A percentile compares a stretch with the other conserved stretches of the same genome.
These are phyloP conservation scores for Hypomecis atomaria DNA, from an alignment of 2,888 invertebrate species.

Conservation along the genomic window DNA sequence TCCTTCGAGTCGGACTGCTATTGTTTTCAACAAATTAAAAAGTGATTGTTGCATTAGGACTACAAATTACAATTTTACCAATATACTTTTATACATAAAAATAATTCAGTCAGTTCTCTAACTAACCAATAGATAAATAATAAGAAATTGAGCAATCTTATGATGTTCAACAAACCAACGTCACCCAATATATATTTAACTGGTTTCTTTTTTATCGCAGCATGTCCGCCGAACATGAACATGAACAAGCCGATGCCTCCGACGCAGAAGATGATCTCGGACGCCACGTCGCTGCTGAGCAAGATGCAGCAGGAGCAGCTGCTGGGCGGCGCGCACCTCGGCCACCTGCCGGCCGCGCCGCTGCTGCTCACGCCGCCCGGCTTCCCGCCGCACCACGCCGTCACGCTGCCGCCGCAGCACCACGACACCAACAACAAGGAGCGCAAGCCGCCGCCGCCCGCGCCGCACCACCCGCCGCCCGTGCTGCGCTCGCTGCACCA, in stretches of 20 bases:
- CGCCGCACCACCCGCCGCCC: conserved; percentile 86
- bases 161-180: background rate
- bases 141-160: no score
- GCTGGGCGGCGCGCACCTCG: conserved; percentile 83
- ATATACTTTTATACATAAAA: no score
- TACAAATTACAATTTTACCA: no score
- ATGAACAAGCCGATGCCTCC: conserved; percentile 91
- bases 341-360: conserved; percentile 82
- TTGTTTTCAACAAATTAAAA: no score
- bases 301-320: conserved; percentile 89
- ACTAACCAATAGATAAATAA: no score
- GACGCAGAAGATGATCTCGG: conserved; percentile 91
- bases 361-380: conserved; percentile 91
- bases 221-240: conserved; percentile 87
- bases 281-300: conserved; percentile 86
- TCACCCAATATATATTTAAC: background rate
- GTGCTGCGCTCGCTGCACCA: conserved; percentile 91
- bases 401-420: conserved; percentile 87
- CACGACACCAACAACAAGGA: conserved; percentile 85
- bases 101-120: no score
- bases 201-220: conserved; percentile 66
- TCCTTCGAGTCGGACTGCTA: no score
- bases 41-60: no score
- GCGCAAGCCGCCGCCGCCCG: conserved; percentile 83
- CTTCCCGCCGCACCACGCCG: conserved; percentile 89